Evolutionary conservation across 2,113 vertebrate genomes (phyloP), one percentile per base, ranked within the genome.

Genomic region (Neotoma lepida): DNA sequence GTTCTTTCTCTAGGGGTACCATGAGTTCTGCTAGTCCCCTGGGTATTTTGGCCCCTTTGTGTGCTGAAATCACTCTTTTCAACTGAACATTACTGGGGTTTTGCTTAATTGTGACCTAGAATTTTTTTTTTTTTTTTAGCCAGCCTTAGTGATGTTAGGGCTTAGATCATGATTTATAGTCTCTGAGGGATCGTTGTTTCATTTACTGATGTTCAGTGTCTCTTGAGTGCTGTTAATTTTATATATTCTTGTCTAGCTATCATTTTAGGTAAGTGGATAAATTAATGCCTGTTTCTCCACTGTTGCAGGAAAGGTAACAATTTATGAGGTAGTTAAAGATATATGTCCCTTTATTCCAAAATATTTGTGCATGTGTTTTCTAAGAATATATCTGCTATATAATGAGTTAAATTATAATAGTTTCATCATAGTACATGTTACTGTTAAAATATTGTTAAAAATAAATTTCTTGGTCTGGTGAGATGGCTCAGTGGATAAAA

Each of bases 321-420:
- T 94, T 95, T 73, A 54, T n/a, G 58, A 66, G 28, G 64, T 80
- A 71, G 71, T 93, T 86, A 51, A 89, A 66, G 46, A 76, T 58
- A 58, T 49, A 9, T 91, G 33, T 44, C 4, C 30, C 17, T 84
- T 88, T 85, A 73, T 88, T 85, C 15, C 51, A 56, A 93, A 93
- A 93, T 66, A 88, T 15, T 84, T 78, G 84, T 73, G 41, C 0
- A 30, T 73, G 12, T 86, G 20, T 89, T 95, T 96, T 86, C 58
- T 39, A 86, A 85, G 44, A 86, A 51, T 4, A 6, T 73, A 46
- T 33, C 12, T 14, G 14, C 15, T 76, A 30, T 49, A 33, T 68
- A 86, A 64, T 80, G n/a, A 85, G 9, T 63, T 26, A 90, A 54
- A 78, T 73, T 71, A 49, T 49, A 77, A 35, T 14, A 95, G 68